Conservation (phyloP, 2,888 invertebrate genomes). For the Pristionchus exspectatus region DNA sequence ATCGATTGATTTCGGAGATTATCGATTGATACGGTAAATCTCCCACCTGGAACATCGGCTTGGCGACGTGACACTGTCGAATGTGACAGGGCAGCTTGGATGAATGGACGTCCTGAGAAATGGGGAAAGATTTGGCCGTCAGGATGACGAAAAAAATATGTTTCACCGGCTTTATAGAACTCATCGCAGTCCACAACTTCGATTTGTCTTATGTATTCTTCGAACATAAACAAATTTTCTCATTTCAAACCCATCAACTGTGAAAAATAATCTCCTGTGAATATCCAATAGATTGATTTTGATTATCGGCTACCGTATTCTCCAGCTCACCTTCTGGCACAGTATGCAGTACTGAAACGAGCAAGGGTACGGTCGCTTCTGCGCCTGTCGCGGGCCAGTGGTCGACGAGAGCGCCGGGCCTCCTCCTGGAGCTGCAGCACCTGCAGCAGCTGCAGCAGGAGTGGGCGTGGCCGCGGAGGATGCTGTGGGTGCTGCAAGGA, state of each 20-base stretch:
- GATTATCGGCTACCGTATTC: background rate
- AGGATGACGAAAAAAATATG: background rate
- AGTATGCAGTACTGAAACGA: conserved; percentile 46
- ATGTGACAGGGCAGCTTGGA: conserved; percentile 78
- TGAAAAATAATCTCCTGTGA: too few relatives aligned
- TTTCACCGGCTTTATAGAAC: background rate
- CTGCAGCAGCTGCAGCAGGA: background rate
- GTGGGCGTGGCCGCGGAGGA: conserved; percentile 11
- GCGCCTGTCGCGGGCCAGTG: background rate
- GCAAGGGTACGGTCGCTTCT: conserved; percentile 42
- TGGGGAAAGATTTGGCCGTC: too few relatives aligned
- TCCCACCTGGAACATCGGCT: conserved; percentile 77
- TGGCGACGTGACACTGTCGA: conserved; percentile 77
- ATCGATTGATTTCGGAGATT: background rate
- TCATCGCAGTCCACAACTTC: background rate
- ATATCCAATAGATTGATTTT: too few relatives aligned
- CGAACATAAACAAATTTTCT: too few relatives aligned
- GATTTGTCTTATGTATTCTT: too few relatives aligned
- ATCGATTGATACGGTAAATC: conserved; percentile 59
- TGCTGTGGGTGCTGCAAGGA: conserved; percentile 19
- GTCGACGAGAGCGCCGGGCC: background rate
- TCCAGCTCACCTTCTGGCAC: conserved; percentile 30
- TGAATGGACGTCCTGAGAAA: conserved; percentile 74
- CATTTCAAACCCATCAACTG: too few relatives aligned
- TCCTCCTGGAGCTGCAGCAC: background rate